phyloP scores from a whole-genome alignment of 2,113 vertebrate genomes.

The Seriola aureovittata region DNA sequence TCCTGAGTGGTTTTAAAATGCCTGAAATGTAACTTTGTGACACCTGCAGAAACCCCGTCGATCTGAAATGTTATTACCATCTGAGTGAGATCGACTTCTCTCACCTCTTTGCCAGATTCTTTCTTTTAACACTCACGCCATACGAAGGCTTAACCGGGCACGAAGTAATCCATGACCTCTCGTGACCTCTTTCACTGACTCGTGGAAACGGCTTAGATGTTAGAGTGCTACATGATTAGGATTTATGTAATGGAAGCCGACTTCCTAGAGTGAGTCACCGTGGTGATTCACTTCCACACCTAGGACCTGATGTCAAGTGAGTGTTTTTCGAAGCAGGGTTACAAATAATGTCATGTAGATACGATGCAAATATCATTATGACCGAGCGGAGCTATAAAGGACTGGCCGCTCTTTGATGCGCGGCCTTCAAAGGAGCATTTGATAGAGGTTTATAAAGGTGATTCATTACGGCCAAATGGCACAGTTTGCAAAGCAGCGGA shows the following conservation, averaged over 20 bases:
- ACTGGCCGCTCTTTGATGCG: conserved; percentile 34
- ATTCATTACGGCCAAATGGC: conserved; percentile 37
- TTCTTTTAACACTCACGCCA: neutral
- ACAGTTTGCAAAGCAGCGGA: conserved; percentile 1
- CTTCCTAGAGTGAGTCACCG: conserved; percentile 23
- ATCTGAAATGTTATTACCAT: too few species aligned
- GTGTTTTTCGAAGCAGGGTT: neutral
- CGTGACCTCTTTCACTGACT: conserved; percentile 5
- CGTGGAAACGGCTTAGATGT: neutral
- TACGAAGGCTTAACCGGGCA: neutral
- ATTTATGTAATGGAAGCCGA: neutral
- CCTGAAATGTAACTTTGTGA: neutral
- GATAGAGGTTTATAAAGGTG: conserved; percentile 26
- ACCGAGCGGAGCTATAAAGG: conserved; percentile 20
- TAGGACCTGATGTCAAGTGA: neutral
- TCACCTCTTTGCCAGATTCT: neutral
- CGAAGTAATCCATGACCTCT: neutral
- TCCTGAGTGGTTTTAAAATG: too few species aligned
- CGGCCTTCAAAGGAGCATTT: conserved; percentile 54
- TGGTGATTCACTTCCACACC: conserved; percentile 21
- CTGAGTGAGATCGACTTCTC: neutral
- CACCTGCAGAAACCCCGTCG: neutral
- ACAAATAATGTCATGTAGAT: conserved; percentile 37
- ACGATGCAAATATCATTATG: conserved; percentile 35
- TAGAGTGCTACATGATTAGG: conserved; percentile 24